Percentiles rank a stretch among this genome's conserved stretches.
phyloP scores from a whole-genome alignment of 2,888 invertebrate species.

The Diaprepes abbreviatus region DNA sequence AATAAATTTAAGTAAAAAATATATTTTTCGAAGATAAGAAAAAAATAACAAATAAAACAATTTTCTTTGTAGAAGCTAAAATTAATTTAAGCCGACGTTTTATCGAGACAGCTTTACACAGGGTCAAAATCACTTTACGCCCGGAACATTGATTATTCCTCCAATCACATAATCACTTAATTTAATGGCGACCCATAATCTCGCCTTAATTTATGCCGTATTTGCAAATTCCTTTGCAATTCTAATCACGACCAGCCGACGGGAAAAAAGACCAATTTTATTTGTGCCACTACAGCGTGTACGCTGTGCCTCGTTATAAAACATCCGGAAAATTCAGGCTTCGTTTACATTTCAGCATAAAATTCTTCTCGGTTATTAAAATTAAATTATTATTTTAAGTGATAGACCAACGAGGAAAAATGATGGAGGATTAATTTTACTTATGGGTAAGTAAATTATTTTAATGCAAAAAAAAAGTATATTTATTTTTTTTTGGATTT shows the following conservation, averaged over 20 bases:
- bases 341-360: background rate
- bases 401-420: too few species aligned
- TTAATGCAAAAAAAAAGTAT: too few species aligned
- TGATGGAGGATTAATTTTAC: too few species aligned
- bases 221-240: conserved; percentile 15
- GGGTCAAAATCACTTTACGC: background rate
- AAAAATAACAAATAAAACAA: too few species aligned
- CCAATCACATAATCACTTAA: conserved; percentile 5
- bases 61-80: too few species aligned
- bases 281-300: conserved; percentile 10
- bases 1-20: too few species aligned
- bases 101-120: background rate
- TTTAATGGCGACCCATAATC: conserved; percentile 13
- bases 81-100: background rate
- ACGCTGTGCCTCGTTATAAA: background rate
- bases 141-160: background rate
- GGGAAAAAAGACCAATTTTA: background rate
- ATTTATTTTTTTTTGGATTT: too few species aligned
- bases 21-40: too few species aligned
- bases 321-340: background rate
- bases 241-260: conserved; percentile 6
- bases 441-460: too few species aligned
- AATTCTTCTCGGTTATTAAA: too few species aligned
- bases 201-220: conserved; percentile 5
- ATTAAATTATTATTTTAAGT: too few species aligned